Evolutionary conservation across 1,140 invertebrate genomes (phyloP), one percentile per base, ranked within the genome.

Genomic region (Zaprionus davidi): DNA sequence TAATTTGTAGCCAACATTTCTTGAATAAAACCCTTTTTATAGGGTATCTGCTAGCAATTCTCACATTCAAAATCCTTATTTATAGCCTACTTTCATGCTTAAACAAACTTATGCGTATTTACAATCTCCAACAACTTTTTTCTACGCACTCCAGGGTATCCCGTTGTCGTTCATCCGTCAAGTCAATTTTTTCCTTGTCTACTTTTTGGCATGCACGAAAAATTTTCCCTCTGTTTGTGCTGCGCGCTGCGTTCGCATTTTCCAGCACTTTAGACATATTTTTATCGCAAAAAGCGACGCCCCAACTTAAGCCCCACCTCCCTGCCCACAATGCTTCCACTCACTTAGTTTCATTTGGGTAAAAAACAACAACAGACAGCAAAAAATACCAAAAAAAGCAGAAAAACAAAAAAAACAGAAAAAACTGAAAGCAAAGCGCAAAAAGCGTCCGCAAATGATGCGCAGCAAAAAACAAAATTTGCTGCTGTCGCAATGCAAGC

Each of bases 321-420:
- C 36, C 26, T 53, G 55, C 26, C 56, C 72, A 49, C 22, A 64
- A 69, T 67, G 67, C 79, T 85, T 66, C 64, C 79, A 83, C 82
- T 85, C 76, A 85, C 82, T 85, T 86, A 85, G 82, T 82, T 86
- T 85, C 82, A 85, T 85, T 85, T 74, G 69, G 38, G 24, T 22
- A 69, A 57, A 84, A 81, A 85, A 74, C 67, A 78, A 78, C 75
- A 62, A 55, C 26, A 53, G 41, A 58, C 44, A 36, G 59, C 64
- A 60, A 68, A 83, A 63, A 31, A 46, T 34, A 56, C 36, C 38
- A 22, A 38, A 64, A 56, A 67, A 73, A 6, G 7, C n/a, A 24
- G 31, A 36, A 57, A 34, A 34, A 41, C 31, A 56, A n/a, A n/a
- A 59, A 57, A 56, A 5, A 31, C n/a, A 58, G 31, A 60, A 57